A percentile compares a stretch with the other conserved stretches of the same genome.
Conservation (phyloP, 1,140 invertebrate genomes). For the Solenopsis invicta region DNA sequence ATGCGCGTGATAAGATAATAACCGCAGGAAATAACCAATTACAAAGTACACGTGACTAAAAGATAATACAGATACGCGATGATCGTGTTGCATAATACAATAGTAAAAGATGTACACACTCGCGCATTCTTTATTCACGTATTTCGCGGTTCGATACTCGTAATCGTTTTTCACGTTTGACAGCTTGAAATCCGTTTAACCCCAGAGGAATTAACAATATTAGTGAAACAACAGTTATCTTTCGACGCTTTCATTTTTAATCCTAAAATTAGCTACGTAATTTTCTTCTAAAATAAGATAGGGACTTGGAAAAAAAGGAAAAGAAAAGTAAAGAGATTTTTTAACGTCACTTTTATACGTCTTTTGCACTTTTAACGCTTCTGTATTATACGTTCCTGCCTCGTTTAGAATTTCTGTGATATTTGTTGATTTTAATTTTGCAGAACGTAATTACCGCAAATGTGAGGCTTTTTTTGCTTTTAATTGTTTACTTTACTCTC, state of each 20-base stretch:
- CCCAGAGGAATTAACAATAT: neutral
- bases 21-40: constrained; percentile 17
- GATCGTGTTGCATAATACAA: constrained; percentile 14
- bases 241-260: neutral
- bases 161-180: neutral
- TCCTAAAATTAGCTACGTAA: neutral
- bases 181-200: neutral
- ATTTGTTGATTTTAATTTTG: constrained; percentile 26
- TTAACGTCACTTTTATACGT: neutral
- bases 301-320: too few relatives aligned
- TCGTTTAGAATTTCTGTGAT: neutral
- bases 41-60: constrained; percentile 19
- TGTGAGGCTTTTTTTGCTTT: neutral
- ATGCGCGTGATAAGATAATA: constrained; percentile 26
- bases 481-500: neutral
- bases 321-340: neutral
- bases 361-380: neutral
- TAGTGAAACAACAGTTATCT: neutral
- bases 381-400: neutral
- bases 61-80: constrained; percentile 35
- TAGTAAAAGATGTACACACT: constrained; percentile 12
- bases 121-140: neutral
- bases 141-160: neutral
- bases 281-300: neutral
- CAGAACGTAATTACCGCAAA: neutral